A percentile compares a stretch with the other conserved stretches of the same genome.
Evolutionary conservation across 2,113 vertebrate species (phyloP).

Genomic region (Hemicordylus capensis): DNA sequence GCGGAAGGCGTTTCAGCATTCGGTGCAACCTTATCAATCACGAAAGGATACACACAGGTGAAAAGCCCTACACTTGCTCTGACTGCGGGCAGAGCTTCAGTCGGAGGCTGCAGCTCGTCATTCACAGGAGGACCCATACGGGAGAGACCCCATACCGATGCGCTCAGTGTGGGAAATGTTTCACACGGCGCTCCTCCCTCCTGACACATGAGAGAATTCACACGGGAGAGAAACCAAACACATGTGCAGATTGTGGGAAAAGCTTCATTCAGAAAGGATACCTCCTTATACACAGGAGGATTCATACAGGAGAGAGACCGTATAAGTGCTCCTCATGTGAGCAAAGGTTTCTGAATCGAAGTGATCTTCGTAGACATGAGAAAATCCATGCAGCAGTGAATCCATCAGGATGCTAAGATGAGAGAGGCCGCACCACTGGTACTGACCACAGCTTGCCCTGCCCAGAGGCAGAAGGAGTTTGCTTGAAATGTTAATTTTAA

Average conservation of each 20-base stretch:
- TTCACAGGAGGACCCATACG: slow-evolving; percentile 64
- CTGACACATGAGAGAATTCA: slow-evolving; percentile 63
- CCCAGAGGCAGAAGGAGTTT: background rate
- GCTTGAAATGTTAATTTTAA: background rate
- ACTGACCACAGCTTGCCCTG: background rate
- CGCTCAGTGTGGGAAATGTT: slow-evolving; percentile 67
- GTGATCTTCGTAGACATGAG: background rate
- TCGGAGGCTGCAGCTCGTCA: slow-evolving; percentile 63
- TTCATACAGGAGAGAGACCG: slow-evolving; percentile 41
- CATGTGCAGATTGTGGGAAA: slow-evolving; percentile 61
- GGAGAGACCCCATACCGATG: slow-evolving; percentile 68
- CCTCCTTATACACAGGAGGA: slow-evolving; percentile 67
- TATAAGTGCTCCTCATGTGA: background rate
- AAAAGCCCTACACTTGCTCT: slow-evolving; percentile 66
- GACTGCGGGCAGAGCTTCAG: slow-evolving; percentile 64
- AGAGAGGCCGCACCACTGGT: background rate
- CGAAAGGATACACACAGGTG: slow-evolving; percentile 67
- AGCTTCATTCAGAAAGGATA: slow-evolving; percentile 66
- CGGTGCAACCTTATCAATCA: slow-evolving; percentile 67
- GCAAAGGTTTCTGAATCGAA: slow-evolving; percentile 1
- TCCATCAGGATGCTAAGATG: background rate
- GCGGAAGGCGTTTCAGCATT: slow-evolving; percentile 64
- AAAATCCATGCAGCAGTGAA: background rate
- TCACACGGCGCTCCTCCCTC: slow-evolving; percentile 66
- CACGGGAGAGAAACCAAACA: slow-evolving; percentile 64